A percentile compares a stretch with the other conserved stretches of the same genome.
phyloP scores from a whole-genome alignment of 2,888 invertebrate species.

The Aelia acuminata region DNA sequence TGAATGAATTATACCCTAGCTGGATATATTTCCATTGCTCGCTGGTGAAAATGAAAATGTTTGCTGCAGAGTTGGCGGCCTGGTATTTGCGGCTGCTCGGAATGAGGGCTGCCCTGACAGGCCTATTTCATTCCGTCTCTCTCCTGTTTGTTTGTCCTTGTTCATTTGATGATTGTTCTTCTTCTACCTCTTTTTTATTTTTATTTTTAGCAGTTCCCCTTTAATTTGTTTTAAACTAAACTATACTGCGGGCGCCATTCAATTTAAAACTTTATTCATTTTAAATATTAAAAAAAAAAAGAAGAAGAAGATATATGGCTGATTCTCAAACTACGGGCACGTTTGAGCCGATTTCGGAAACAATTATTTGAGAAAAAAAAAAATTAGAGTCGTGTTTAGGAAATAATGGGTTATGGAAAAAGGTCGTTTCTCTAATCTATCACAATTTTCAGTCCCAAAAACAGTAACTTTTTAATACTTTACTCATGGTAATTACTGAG shows the following conservation, averaged over 20 bases:
- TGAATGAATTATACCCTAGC: conserved; percentile 2
- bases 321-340: too few relatives aligned
- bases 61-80: background rate
- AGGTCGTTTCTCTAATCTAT: too few relatives aligned
- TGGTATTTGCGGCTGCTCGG: conserved; percentile 28
- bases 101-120: conserved; percentile 21
- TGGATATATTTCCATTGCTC: background rate
- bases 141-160: conserved; percentile 5
- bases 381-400: too few relatives aligned
- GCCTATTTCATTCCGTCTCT: conserved; percentile 26
- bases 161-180: conserved; percentile 6
- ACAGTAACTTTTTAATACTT: too few relatives aligned
- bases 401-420: too few relatives aligned
- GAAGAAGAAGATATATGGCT: too few relatives aligned
- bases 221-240: background rate
- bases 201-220: background rate
- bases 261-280: background rate
- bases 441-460: too few relatives aligned
- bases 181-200: background rate
- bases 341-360: too few relatives aligned
- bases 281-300: background rate
- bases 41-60: conserved; percentile 14
- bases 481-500: too few relatives aligned
- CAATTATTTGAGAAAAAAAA: too few relatives aligned
- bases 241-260: background rate